phyloP scores from a whole-genome alignment of 1,140 invertebrate genomes.

The Ectropis grisescens region DNA sequence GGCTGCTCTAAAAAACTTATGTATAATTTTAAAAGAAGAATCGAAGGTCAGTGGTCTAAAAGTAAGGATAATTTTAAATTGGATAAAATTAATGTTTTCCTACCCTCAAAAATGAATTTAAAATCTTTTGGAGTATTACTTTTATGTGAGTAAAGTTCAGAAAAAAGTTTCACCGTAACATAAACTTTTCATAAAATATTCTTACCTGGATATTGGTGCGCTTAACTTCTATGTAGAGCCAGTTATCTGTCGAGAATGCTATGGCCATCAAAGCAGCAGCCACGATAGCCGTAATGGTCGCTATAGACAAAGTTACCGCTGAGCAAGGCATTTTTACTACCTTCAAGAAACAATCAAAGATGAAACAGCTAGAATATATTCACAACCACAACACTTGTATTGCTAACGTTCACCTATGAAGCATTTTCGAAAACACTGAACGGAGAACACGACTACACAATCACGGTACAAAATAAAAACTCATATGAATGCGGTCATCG shows the following conservation, averaged over 20 bases:
- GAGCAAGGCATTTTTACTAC: slow-evolving; percentile 89
- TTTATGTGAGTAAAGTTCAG: too few species aligned
- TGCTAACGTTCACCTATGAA: slow-evolving; percentile 61
- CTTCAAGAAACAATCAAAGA: slow-evolving; percentile 44
- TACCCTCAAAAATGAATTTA: too few species aligned
- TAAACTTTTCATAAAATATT: too few species aligned
- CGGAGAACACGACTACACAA: slow-evolving; percentile 61
- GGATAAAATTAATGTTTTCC: too few species aligned
- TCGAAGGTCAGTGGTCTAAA: too few species aligned
- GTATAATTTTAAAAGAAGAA: too few species aligned
- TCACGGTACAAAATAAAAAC: slow-evolving; percentile 58
- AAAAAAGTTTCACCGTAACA: too few species aligned
- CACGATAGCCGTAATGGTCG: slow-evolving; percentile 93
- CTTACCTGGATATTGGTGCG: slow-evolving; percentile 87
- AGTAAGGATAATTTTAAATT: too few species aligned
- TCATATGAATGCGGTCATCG: slow-evolving; percentile 65
- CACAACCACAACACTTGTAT: slow-evolving; percentile 65
- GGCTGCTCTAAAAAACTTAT: too few species aligned
- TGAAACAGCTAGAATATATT: slow-evolving; percentile 36
- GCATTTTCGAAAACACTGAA: slow-evolving; percentile 64
- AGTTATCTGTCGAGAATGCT: slow-evolving; percentile 95
- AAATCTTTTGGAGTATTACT: too few species aligned
- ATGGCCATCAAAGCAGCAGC: slow-evolving; percentile 91
- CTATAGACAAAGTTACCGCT: slow-evolving; percentile 92
- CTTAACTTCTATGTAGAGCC: slow-evolving; percentile 93